phyloP scores from a whole-genome alignment of 2,888 invertebrate species.

The Zele albiditarsus region DNA sequence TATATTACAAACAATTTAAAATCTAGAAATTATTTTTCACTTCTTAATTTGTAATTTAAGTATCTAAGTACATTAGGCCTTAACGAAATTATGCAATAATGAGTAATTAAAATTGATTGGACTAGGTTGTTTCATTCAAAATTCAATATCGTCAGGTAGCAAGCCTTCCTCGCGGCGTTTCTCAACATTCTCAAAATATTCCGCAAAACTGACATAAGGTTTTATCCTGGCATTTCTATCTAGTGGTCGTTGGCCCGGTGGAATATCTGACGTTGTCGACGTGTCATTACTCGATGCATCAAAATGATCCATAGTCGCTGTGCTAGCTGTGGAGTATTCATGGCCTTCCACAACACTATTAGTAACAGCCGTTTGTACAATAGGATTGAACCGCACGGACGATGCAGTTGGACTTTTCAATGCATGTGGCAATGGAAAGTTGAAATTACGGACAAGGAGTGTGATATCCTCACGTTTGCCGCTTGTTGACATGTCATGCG shows the following conservation, averaged over 20 bases:
- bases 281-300: constrained; percentile 70
- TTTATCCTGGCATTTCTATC: constrained; percentile 83
- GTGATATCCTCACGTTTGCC: constrained; percentile 88
- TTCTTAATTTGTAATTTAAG: background rate
- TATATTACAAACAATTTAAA: background rate
- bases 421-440: constrained; percentile 82
- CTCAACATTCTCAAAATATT: constrained; percentile 84
- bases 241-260: constrained; percentile 71
- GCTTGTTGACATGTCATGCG: constrained; percentile 72
- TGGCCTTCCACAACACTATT: constrained; percentile 53
- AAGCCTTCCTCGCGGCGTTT: constrained; percentile 80
- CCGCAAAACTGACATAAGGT: constrained; percentile 89
- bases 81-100: background rate
- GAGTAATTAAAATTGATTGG: constrained; percentile 11
- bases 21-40: background rate
- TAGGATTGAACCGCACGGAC: constrained; percentile 78
- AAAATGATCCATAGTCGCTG: constrained; percentile 59
- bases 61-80: constrained; percentile 22
- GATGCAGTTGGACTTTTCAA: constrained; percentile 75
- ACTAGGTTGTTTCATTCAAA: constrained; percentile 54
- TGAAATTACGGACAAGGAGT: constrained; percentile 89
- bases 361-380: constrained; percentile 74
- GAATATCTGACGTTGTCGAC: constrained; percentile 67
- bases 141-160: constrained; percentile 78
- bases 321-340: constrained; percentile 50